These are phyloP conservation scores for Cherax destructor DNA, from an alignment of 1,140 invertebrate genomes.

Conservation along the genomic window DNA sequence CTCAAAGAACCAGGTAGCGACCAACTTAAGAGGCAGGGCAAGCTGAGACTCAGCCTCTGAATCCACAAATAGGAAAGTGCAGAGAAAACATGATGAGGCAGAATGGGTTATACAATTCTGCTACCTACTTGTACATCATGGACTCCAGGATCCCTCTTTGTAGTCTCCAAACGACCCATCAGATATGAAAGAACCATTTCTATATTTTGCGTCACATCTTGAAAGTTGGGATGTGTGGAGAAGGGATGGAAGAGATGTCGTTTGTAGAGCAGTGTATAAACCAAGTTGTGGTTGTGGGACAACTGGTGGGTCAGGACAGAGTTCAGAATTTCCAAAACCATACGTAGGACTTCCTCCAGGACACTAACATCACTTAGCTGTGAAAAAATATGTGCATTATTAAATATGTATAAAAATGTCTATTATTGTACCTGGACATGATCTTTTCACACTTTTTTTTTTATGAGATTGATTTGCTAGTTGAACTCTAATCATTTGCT, in stretches of 20 bases:
- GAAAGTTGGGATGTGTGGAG: slow-evolving; percentile 82
- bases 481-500: too few relatives aligned
- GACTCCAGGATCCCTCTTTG: slow-evolving; percentile 65
- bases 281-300: slow-evolving; percentile 92
- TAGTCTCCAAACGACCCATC: slow-evolving; percentile 68
- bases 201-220: slow-evolving; percentile 96
- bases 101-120: neutral
- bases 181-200: slow-evolving; percentile 84
- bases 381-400: neutral
- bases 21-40: too few relatives aligned
- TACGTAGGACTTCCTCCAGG: slow-evolving; percentile 96
- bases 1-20: too few relatives aligned
- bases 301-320: slow-evolving; percentile 92
- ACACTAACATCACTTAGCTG: slow-evolving; percentile 85
- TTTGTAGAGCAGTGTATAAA: slow-evolving; percentile 97
- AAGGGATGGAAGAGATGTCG: slow-evolving; percentile 92
- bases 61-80: neutral
- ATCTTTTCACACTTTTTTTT: too few relatives aligned
- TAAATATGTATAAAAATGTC: too few relatives aligned
- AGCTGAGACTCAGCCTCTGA: too few relatives aligned
- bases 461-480: too few relatives aligned
- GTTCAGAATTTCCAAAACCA: slow-evolving; percentile 97
- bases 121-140: slow-evolving; percentile 63
- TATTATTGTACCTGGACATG: too few relatives aligned
- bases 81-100: neutral